Evolutionary conservation across 64 coral and sea anemone genomes (phyloP), one percentile per base, ranked within the genome.

Genomic region (Montipora sp.): DNA sequence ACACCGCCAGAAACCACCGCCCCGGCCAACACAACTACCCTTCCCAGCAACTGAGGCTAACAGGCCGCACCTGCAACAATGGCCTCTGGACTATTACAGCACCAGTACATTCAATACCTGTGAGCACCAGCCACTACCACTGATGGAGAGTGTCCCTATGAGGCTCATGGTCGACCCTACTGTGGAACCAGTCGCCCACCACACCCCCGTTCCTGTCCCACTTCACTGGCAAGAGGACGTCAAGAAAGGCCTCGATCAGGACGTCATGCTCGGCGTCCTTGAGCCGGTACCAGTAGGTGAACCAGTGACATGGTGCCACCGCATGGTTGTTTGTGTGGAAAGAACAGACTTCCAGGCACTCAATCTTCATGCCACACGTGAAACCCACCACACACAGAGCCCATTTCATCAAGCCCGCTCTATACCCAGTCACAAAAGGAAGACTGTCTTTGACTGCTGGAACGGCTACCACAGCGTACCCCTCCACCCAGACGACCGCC

Each of bases 361-460:
- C 12, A 90, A 90, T 15, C 53, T 81, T 14, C 75, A 90, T 69
- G 89, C 77, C 51, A 80, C 89, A 91, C 75, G 77, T 5, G 58
- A 81, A 59, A 91, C 61, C 61, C 78, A 70, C 44, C 89, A 69
- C 76, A 78, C 75, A 8, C 85, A 88, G 51, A 88, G 85, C 68
- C 85, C 85, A 75, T 88, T 75, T 45, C 85, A 90, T 47, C 89
- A 90, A 68, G 77, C 75, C n/a, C 2, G 55, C 36, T 92, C 90
- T 11, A 55, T 92, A 59, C 79, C 79, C 15, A 23, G 57, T 58
- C 15, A 59, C 63, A 92, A 74, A 22, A 92, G 75, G 27, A 90
- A 90, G 60, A 80, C 89, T 8, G 89, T 90, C 23, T 89, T 89
- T 69, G 89, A 90, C 89, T 90, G 89, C 77, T 90, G 77, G 89